Conservation (phyloP, 2,797 vertebrate genomes). For the Microchirus variegatus region DNA sequence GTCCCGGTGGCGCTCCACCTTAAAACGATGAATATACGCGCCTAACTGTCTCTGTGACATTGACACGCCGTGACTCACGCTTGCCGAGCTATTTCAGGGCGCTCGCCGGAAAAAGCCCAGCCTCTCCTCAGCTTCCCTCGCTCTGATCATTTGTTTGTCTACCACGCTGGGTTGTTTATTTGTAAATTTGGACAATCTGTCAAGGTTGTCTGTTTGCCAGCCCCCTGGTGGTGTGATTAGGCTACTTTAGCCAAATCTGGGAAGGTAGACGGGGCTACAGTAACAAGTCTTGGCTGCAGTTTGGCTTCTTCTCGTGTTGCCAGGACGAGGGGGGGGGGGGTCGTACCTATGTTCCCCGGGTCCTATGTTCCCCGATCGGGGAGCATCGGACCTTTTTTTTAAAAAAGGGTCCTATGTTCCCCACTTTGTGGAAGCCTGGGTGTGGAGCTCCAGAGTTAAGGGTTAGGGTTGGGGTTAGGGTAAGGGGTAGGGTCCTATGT, state of each 20-base stretch:
- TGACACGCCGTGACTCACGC: constrained; percentile 71
- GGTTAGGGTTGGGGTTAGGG: no score
- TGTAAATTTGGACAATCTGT: constrained; percentile 80
- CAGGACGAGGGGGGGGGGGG: no score
- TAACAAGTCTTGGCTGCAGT: constrained; percentile 44
- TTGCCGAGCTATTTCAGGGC: constrained; percentile 60
- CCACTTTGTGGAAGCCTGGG: no score
- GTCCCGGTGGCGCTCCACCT: constrained; percentile 63
- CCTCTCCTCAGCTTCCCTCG: constrained; percentile 33
- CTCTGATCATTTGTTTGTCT: constrained; percentile 69
- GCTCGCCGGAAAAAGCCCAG: constrained; percentile 54
- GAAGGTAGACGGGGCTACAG: constrained; percentile 64
- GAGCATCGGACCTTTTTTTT: no score
- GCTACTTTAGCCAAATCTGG: constrained; percentile 66
- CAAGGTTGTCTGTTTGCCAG: constrained; percentile 71
- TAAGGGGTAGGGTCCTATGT: no score
- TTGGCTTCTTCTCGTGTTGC: constrained; percentile 43
- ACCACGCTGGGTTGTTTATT: constrained; percentile 68
- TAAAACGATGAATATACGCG: constrained; percentile 69
- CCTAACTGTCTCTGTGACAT: constrained; percentile 67
- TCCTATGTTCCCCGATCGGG: no score
- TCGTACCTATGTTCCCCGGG: no score
- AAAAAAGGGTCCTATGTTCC: no score
- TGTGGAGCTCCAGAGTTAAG: no score
- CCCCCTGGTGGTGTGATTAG: constrained; percentile 63